Conservation (phyloP, 1,140 invertebrate genomes). For the Sweltsa coloradensis region DNA sequence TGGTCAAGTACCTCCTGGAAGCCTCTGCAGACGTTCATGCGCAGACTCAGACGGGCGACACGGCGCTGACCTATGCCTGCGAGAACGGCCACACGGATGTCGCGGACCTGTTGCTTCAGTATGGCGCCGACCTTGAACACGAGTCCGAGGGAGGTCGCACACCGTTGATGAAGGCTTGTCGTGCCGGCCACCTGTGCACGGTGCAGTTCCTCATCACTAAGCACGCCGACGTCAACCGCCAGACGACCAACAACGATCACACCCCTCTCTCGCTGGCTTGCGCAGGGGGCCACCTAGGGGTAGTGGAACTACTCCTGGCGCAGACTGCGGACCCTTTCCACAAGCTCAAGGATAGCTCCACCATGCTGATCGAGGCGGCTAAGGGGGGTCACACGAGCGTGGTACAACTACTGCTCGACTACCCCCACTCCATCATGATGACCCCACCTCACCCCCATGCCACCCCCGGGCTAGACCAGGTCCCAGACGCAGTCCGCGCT, state of each 20-base stretch:
- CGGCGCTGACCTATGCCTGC: conserved; percentile 94
- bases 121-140: conserved; percentile 86
- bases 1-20: conserved; percentile 71
- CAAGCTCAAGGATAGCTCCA: conserved; percentile 96
- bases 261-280: conserved; percentile 95
- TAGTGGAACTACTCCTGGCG: conserved; percentile 82
- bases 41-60: conserved; percentile 88
- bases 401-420: conserved; percentile 89
- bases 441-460: conserved; percentile 27
- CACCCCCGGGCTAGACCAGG: conserved; percentile 35
- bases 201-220: conserved; percentile 92
- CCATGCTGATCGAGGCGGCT: conserved; percentile 96
- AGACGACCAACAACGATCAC: conserved; percentile 96
- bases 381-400: conserved; percentile 94
- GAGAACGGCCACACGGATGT: conserved; percentile 94
- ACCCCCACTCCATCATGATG: conserved; percentile 72
- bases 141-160: conserved; percentile 90
- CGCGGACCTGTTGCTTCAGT: conserved; percentile 72
- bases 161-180: conserved; percentile 96
- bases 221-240: conserved; percentile 84
- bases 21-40: conserved; percentile 83
- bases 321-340: conserved; percentile 90
- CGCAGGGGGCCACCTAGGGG: conserved; percentile 84
- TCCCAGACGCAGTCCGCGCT: conserved; percentile 37
- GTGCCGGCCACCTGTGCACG: conserved; percentile 96